Percentiles rank a stretch among this genome's conserved stretches.
phyloP scores from a whole-genome alignment of 2,113 vertebrate genomes.

The Geococcyx californianus region DNA sequence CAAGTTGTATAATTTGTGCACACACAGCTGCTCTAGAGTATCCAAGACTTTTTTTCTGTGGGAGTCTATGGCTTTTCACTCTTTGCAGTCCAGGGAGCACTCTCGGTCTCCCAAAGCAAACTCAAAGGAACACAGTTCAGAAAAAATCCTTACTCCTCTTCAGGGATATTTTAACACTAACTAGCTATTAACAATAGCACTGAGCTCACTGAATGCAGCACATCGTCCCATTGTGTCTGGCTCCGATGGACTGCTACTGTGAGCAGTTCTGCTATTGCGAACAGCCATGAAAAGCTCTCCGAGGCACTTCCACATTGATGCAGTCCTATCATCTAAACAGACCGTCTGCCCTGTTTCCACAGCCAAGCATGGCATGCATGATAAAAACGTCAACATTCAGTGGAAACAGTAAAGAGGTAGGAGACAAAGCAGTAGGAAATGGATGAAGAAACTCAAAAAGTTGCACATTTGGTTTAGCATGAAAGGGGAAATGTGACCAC shows the following conservation, averaged over 20 bases:
- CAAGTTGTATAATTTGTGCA: background rate
- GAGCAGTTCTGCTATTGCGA: conserved; percentile 12
- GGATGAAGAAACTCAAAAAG: conserved; percentile 14
- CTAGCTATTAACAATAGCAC: too few species aligned
- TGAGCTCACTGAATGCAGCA: background rate
- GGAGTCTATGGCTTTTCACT: background rate
- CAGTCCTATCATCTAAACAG: conserved; percentile 18
- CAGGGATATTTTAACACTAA: background rate
- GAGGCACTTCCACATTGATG: background rate
- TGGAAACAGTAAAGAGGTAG: background rate
- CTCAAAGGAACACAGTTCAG: background rate
- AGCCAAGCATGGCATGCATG: background rate
- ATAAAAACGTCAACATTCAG: background rate
- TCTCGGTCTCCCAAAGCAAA: background rate
- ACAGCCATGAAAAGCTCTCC: background rate
- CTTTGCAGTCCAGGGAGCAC: background rate
- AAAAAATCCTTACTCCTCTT: background rate
- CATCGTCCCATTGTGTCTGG: background rate
- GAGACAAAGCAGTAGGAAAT: conserved; percentile 41
- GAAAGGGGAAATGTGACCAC: conserved; percentile 24
- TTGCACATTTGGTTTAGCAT: background rate
- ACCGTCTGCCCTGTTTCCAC: conserved; percentile 1
- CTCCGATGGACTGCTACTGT: conserved; percentile 3
- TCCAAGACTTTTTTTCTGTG: background rate
- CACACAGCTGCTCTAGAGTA: background rate